Base-by-base conservation (phyloP, 2,888 invertebrate species). In the Strigamia maritima region DNA sequence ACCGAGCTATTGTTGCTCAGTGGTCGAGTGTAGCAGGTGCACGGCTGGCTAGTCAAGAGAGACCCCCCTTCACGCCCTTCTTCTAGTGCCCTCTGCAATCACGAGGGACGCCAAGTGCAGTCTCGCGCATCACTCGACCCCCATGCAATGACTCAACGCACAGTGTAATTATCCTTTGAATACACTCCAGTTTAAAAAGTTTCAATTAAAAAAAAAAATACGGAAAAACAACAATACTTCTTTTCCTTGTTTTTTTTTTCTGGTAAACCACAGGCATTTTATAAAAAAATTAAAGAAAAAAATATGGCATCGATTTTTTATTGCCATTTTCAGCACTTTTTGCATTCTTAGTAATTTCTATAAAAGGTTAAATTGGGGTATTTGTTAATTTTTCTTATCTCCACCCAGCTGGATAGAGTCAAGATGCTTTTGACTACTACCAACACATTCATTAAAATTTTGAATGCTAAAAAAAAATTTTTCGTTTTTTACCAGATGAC, bases 21-120 rank as follows among this genome's bases (percentile, higher is more conserved):
- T 70, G 70, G 70, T 70, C 70, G 70, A 70, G 70, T 70, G 70
- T 70, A 70, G 70, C 70, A 70, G 70, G 70, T 70, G 70, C 70
- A 70, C 28, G 70, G 70, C 70, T 70, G 70, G 70, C 70, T 70
- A 70, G 70, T 70, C 70, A 70, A 28, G 70, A 28, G 70, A 70
- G 70, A 70, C 70, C 28, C 70, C 70, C 28, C 70, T 28, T 70
- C 70, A 70, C 70, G 70, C 70, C 70, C 70, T 19, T 28, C 70
- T 70, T 26, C 70, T 26, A 28, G 70, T 28, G 70, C 70, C 70
- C 70, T 70, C 70, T 28, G 70, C 70, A 70, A 70, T 70, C 70
- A 70, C 70, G 70, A 70, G 70, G 70, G 70, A 70, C 70, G 70
- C 70, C 70, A 70, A 70, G 70, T 70, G 70, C 70, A 70, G 26